Evolutionary conservation across 92 coral and sea anemone species (phyloP).

Genomic region (Umimayanthus chanpuru): DNA sequence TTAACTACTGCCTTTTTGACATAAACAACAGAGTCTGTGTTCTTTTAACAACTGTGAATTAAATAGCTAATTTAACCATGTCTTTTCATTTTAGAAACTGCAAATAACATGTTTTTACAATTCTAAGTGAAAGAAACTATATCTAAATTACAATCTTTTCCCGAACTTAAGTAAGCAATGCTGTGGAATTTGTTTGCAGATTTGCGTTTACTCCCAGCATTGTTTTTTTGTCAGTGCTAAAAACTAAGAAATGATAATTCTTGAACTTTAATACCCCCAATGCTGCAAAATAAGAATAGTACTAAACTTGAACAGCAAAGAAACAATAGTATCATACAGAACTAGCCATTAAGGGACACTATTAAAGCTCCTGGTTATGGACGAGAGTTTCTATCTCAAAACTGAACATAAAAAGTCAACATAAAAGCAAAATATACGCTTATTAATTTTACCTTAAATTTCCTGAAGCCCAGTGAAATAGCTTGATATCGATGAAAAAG

Average conservation of each 20-base stretch:
- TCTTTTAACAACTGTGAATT: neutral
- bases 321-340: constrained; percentile 11
- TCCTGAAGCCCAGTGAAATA: neutral
- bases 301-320: neutral
- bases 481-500: neutral
- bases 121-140: neutral
- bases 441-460: constrained; percentile 17
- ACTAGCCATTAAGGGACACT: constrained; percentile 34
- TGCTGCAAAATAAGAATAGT: neutral
- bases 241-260: neutral
- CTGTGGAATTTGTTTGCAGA: neutral
- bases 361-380: neutral
- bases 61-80: neutral
- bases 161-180: neutral
- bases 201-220: neutral
- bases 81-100: neutral
- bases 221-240: neutral
- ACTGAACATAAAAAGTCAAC: neutral
- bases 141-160: neutral
- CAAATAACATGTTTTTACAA: neutral
- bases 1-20: neutral
- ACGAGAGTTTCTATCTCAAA: constrained; percentile 16
- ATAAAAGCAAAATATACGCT: neutral
- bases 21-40: neutral
- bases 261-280: neutral